Base-by-base conservation (phyloP, 2,888 invertebrate species). In the Epinotia brunnichana region DNA sequence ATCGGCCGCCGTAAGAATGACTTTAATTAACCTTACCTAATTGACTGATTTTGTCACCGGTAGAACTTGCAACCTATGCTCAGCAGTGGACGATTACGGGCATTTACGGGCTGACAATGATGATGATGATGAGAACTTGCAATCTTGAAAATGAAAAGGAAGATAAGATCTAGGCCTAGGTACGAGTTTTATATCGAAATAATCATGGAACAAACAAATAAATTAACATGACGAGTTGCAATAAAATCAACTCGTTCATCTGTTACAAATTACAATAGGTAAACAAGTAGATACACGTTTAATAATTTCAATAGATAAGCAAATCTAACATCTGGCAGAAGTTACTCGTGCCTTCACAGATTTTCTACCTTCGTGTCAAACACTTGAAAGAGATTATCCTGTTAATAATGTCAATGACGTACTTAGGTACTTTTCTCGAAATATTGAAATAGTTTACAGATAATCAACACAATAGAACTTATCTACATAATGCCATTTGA, bases 401-500 rank as follows among this genome's bases (percentile, higher is more conserved):
- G 24, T 44, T 41, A 53, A 69, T 60, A 41, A 3, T 9, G 24
- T 15, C 69, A 62, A 35, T 70, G 62, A 70, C 56, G 56, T 29
- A 70, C 56, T 44, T 29, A 24, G 60, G 41, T 41, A 44, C 44
- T 44, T 44, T 15, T 4, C 19, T 63, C 54, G 29, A 53, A 64
- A 13, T 15, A 64, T 53, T 64, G 53, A 19, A 17, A 19, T 7
- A 63, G 19, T 39, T 19, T 39, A 9, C 10, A 39, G 19, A 64
- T 60, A 44, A 70, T 53, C 61, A 15, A 39, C 64, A 63, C 73
- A 68, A 73, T 73, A 73, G 39, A 1, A 24, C 63, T 57, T 63
- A 63, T 73, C 68, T 51, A 24, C 41, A 69, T 63, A 73, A 73
- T 69, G 17, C 61, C 72, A 72, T 67, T 69, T 60, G 69, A 70